Conservation (phyloP, 1,140 invertebrate species). For the Piezodorus guildinii region DNA sequence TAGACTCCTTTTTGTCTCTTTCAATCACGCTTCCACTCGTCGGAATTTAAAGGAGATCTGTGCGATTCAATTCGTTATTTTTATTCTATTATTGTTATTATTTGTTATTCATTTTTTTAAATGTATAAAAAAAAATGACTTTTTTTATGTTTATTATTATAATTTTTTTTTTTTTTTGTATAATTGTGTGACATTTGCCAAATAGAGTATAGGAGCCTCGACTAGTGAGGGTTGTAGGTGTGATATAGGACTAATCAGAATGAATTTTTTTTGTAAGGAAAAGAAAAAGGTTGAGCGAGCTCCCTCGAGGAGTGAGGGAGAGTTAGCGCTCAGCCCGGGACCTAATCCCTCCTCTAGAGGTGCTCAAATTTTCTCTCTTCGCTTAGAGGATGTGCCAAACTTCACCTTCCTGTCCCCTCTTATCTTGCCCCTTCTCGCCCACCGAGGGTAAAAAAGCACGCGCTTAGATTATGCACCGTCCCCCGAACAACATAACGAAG, state of each 20-base stretch:
- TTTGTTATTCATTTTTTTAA: slow-evolving; percentile 1
- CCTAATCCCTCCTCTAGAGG: slow-evolving; percentile 11
- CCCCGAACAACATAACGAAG: slow-evolving; percentile 18
- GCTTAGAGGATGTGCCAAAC: slow-evolving; percentile 15
- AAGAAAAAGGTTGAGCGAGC: not conserved
- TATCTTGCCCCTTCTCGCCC: too few species aligned
- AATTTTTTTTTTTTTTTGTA: slow-evolving; percentile 12
- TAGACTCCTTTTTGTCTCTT: slow-evolving; percentile 12
- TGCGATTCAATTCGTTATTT: slow-evolving; percentile 9
- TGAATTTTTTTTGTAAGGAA: slow-evolving; percentile 10
- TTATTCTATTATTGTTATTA: slow-evolving; percentile 2
- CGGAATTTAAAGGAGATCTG: slow-evolving; percentile 13
- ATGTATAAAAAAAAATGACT: not conserved
- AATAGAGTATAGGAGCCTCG: slow-evolving; percentile 13
- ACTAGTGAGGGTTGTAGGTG: slow-evolving; percentile 15
- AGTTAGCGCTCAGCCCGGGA: slow-evolving; percentile 1
- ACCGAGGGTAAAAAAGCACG: slow-evolving; percentile 9
- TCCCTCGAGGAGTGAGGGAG: not conserved
- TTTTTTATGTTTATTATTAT: not conserved
- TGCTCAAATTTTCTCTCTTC: slow-evolving; percentile 14
- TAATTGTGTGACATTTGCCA: slow-evolving; percentile 10
- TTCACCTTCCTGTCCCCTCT: slow-evolving; percentile 1
- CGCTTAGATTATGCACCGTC: slow-evolving; percentile 22
- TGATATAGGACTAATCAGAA: slow-evolving; percentile 16
- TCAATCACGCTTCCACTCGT: slow-evolving; percentile 11